These are phyloP conservation scores for Meiosimyza decipiens DNA, from an alignment of 2,888 invertebrate genomes.

Conservation along the genomic window DNA sequence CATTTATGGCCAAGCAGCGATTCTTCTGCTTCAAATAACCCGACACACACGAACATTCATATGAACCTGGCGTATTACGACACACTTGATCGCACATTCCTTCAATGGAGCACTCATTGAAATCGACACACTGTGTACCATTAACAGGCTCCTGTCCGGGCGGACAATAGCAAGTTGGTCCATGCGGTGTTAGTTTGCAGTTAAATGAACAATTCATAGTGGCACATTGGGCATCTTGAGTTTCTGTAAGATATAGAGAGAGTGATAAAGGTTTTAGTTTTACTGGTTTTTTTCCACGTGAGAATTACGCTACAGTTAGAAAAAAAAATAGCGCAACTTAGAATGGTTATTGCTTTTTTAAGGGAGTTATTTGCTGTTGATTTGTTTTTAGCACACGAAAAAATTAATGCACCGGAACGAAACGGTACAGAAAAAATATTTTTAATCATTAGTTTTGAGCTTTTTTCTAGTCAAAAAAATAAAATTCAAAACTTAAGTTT, in stretches of 20 bases:
- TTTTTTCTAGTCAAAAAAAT: no score
- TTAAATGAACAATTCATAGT: conserved; percentile 73
- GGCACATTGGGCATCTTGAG: conserved; percentile 67
- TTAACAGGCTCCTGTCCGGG: conserved; percentile 72
- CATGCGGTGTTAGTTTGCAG: conserved; percentile 78
- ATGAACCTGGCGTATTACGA: conserved; percentile 75
- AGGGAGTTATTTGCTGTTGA: neutral
- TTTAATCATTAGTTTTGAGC: no score
- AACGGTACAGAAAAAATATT: no score
- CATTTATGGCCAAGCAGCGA: conserved; percentile 77
- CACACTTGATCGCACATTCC: conserved; percentile 81
- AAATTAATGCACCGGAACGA: no score
- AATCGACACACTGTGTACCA: conserved; percentile 75
- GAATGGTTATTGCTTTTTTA: neutral
- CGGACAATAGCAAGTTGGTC: conserved; percentile 81
- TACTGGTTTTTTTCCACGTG: no score
- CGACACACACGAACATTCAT: conserved; percentile 77
- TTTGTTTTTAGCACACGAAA: no score
- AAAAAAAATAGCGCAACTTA: neutral
- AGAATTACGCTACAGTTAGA: neutral
- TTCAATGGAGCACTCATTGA: conserved; percentile 80
- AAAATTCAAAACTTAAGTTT: no score
- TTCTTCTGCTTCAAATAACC: conserved; percentile 75
- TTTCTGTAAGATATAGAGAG: conserved; percentile 50
- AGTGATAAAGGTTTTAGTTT: neutral